phyloP scores from a whole-genome alignment of 2,113 vertebrate genomes.

The Corvus cornix region DNA sequence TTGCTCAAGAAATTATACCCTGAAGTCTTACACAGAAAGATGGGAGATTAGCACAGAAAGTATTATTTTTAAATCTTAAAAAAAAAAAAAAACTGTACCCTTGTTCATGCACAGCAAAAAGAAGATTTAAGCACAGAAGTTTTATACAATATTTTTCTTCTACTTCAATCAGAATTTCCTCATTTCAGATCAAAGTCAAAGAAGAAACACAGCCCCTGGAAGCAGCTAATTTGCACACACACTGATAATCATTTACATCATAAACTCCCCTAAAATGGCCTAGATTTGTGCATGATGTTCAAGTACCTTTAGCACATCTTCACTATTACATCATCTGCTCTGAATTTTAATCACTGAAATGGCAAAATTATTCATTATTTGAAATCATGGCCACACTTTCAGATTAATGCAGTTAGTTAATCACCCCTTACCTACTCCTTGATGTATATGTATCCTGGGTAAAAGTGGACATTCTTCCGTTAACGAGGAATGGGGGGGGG shows the following conservation, averaged over 20 bases:
- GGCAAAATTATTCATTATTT: not conserved
- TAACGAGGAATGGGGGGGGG: not conserved
- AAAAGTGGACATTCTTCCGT: not conserved
- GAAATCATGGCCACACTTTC: not conserved
- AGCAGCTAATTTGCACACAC: not conserved
- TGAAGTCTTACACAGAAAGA: not conserved
- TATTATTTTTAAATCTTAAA: not conserved
- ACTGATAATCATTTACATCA: not conserved
- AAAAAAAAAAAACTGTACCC: not conserved
- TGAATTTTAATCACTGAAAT: not conserved
- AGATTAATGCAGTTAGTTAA: not conserved
- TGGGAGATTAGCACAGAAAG: not conserved
- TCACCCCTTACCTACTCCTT: not conserved
- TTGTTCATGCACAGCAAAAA: not conserved
- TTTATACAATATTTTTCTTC: not conserved
- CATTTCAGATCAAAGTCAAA: constrained; percentile 5
- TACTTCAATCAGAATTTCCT: not conserved
- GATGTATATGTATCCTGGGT: not conserved
- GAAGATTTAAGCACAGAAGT: not conserved
- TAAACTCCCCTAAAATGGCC: not conserved
- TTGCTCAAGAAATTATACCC: not conserved
- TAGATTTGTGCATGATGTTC: not conserved
- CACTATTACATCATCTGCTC: not conserved
- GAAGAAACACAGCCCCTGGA: not conserved
- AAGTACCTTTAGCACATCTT: not conserved